A percentile compares a stretch with the other conserved stretches of the same genome.
Conservation (phyloP, 2,797 vertebrate genomes). For the Diceros bicornis region DNA sequence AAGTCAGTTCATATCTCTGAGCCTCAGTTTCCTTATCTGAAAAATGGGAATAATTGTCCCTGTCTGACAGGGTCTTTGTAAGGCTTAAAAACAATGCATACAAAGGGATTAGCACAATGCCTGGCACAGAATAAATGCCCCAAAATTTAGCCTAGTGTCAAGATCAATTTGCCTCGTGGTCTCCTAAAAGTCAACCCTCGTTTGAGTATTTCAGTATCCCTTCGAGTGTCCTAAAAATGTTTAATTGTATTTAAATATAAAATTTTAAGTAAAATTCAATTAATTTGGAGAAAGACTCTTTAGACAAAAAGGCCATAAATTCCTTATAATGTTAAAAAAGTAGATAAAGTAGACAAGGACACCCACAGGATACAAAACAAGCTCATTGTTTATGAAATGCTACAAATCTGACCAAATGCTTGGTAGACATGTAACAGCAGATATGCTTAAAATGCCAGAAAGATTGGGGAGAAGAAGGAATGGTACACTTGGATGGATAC, state of each 20-base stretch:
- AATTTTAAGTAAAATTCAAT: slow-evolving; percentile 37
- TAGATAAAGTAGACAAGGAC: not conserved
- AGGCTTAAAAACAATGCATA: not conserved
- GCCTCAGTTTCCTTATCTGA: slow-evolving; percentile 29
- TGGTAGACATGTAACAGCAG: not conserved
- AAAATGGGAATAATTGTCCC: not conserved
- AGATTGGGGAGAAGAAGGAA: not conserved
- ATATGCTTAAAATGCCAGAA: not conserved
- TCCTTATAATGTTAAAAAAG: not conserved
- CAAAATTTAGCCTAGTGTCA: not conserved
- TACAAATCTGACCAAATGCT: not conserved
- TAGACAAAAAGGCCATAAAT: slow-evolving; percentile 13
- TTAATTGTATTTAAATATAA: slow-evolving; percentile 44
- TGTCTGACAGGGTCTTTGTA: not conserved
- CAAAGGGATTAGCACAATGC: not conserved
- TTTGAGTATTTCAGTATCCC: not conserved
- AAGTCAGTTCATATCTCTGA: slow-evolving; percentile 1
- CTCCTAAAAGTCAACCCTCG: not conserved
- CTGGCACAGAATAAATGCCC: not conserved
- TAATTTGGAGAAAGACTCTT: not conserved
- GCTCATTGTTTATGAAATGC: slow-evolving; percentile 28
- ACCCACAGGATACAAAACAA: not conserved
- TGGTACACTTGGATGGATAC: not conserved
- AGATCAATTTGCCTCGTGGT: not conserved
- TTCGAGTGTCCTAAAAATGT: not conserved